phyloP scores from a whole-genome alignment of 2,797 vertebrate species.

The Eulemur rubriventer region DNA sequence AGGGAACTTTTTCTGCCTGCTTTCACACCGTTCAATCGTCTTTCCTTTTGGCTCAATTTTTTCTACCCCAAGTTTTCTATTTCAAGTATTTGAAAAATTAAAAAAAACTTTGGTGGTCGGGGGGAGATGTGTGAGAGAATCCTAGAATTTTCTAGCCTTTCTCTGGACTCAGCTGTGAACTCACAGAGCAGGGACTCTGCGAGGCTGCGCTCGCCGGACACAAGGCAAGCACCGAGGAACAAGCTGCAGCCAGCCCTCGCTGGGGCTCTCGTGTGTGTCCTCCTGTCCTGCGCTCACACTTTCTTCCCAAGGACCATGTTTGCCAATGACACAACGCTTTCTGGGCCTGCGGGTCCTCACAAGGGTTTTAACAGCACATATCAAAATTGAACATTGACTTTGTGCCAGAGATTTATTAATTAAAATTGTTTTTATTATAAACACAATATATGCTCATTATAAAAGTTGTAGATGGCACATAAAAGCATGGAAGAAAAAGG shows the following conservation, averaged over 20 bases:
- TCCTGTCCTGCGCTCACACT: not conserved
- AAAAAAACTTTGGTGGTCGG: not conserved
- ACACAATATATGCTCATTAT: not conserved
- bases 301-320: not conserved
- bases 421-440: not conserved
- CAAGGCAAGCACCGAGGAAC: not conserved
- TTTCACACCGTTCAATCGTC: not conserved
- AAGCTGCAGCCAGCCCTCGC: fast-evolving
- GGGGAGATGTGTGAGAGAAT: not conserved
- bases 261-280: fast-evolving
- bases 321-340: not conserved
- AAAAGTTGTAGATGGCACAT: not conserved
- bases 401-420: not conserved
- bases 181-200: not conserved
- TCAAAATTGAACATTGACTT: not conserved
- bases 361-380: not conserved
- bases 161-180: not conserved
- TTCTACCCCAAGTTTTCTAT: not conserved
- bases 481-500: not conserved
- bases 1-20: not conserved
- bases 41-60: not conserved
- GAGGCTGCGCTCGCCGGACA: not conserved
- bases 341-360: not conserved
- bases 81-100: not conserved
- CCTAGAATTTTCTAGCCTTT: not conserved